These are phyloP conservation scores for Lathamus discolor DNA, from an alignment of 2,113 vertebrate genomes.

Conservation along the genomic window DNA sequence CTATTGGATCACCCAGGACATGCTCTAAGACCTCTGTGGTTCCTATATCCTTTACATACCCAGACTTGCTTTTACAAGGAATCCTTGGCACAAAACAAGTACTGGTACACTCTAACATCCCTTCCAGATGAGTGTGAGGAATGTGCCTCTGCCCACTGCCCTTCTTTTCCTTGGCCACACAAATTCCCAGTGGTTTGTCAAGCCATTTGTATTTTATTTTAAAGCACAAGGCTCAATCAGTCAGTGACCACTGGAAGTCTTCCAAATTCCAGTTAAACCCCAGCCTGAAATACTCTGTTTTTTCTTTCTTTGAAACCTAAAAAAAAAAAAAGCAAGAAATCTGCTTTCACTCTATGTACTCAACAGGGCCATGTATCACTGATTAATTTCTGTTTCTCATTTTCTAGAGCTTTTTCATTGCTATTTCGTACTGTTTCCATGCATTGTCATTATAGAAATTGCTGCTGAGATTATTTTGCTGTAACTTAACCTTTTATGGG, in stretches of 20 bases:
- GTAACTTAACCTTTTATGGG: background rate
- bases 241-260: background rate
- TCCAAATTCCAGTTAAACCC: conserved; percentile 51
- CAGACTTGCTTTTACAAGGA: background rate
- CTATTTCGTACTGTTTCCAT: background rate
- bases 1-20: background rate
- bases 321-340: conserved; percentile 12
- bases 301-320: background rate
- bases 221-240: background rate
- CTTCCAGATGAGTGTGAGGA: background rate
- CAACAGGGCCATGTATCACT: background rate
- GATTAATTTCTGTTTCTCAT: conserved; percentile 7
- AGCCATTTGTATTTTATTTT: conserved; percentile 26
- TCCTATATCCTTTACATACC: background rate
- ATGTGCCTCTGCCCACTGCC: background rate
- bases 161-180: background rate
- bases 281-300: conserved; percentile 7
- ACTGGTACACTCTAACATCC: background rate
- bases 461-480: background rate
- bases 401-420: background rate
- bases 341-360: conserved; percentile 11
- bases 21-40: background rate
- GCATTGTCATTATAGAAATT: background rate
- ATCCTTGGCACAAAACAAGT: background rate
- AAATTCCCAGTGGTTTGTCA: background rate